Conservation (phyloP, 2,797 vertebrate genomes). For the Gallirallus australis region DNA sequence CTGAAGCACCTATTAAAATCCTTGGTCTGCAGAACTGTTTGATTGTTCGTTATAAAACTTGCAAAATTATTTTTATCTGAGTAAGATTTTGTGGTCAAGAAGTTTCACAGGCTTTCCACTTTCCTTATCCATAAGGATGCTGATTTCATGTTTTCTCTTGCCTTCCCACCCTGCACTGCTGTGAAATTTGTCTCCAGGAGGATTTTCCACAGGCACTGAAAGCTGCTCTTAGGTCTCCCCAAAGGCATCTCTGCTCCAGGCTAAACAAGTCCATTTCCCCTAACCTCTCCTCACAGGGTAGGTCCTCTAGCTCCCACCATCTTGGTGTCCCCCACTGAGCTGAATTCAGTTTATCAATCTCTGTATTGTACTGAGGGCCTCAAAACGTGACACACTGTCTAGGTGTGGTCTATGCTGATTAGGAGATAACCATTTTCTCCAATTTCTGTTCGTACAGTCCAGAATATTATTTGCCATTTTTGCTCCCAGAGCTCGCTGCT, state of each 20-base stretch:
- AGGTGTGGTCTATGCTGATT: no score
- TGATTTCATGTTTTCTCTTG: background rate
- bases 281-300: background rate
- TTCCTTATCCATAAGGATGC: background rate
- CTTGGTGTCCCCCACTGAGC: background rate
- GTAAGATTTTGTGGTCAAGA: background rate
- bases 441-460: background rate
- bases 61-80: background rate
- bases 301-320: background rate
- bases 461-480: background rate
- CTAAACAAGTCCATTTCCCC: background rate
- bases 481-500: background rate
- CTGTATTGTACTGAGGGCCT: background rate
- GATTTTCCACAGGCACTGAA: background rate
- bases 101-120: background rate
- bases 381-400: background rate
- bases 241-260: background rate
- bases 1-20: background rate
- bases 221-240: background rate
- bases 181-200: background rate
- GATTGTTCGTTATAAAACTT: background rate
- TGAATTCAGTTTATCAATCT: background rate
- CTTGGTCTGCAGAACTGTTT: background rate
- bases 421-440: background rate
- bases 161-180: fast-evolving